These are phyloP conservation scores for Allophyes oxyacanthae DNA, from an alignment of 2,888 invertebrate species.

Conservation along the genomic window DNA sequence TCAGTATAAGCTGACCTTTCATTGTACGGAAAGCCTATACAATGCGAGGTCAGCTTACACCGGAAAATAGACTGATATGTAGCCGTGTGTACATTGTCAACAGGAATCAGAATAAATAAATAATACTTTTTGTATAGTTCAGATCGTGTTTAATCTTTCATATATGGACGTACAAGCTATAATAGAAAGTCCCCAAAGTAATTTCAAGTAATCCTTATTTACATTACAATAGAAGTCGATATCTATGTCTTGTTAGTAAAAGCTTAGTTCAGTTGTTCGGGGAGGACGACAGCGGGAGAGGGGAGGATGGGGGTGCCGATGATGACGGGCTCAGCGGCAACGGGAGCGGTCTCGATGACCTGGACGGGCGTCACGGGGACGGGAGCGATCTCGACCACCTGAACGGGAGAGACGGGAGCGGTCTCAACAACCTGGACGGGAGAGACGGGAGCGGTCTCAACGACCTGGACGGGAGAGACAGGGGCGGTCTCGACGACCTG, in stretches of 20 bases:
- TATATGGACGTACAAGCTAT: too few relatives aligned
- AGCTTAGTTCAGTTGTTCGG: conserved; percentile 66
- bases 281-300: conserved; percentile 57
- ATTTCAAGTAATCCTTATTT: background rate
- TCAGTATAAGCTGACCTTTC: too few relatives aligned
- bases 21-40: too few relatives aligned
- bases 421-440: conserved; percentile 39
- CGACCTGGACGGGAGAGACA: too few relatives aligned
- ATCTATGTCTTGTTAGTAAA: background rate
- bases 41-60: too few relatives aligned
- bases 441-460: conserved; percentile 16
- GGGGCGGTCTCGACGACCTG: conserved; percentile 4
- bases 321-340: conserved; percentile 29
- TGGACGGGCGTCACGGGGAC: conserved; percentile 10
- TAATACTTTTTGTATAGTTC: too few relatives aligned
- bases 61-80: too few relatives aligned
- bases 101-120: too few relatives aligned
- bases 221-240: too few relatives aligned
- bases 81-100: too few relatives aligned
- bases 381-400: conserved; percentile 26
- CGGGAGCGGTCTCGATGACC: conserved; percentile 15
- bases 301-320: conserved; percentile 46
- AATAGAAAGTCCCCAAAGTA: background rate
- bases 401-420: conserved; percentile 16
- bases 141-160: too few relatives aligned